Base-by-base conservation (phyloP, 2,797 vertebrate genomes). In the Rhadinocentrus ornatus region DNA sequence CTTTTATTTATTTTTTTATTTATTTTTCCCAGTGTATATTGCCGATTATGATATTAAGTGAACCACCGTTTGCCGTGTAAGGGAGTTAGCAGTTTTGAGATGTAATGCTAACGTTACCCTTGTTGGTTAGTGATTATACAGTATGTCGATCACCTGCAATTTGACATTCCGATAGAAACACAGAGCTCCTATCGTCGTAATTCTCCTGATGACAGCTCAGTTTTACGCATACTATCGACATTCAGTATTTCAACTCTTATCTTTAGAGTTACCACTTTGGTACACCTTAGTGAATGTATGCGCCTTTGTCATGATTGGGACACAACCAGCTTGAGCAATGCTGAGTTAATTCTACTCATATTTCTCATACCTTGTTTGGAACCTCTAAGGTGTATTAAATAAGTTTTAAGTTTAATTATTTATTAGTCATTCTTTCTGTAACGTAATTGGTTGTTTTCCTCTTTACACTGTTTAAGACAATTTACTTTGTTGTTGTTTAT, bases 41-140 rank as follows among this genome's bases (percentile, higher is more conserved):
- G n/a, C 46, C 56, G 62, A 34, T 48, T 16, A 13, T 15, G 57
- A 48, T 65, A 81, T 83, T 77, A 85, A 77, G 80, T 60, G 62
- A 77, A 67, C 46, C 66, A 57, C 64, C 35, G 20, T 69, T 41
- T 37, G 48, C 52, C 60, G 67, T 63, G 73, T 56, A 84, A 32
- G 70, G 66, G 44, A 86, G 64, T 78, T 73, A 66, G 62, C 81
- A 68, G 56, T 80, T 85, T 80, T 85, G 68, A 65, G 79, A 81
- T 76, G 16, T 53, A 58, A 24, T 3, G 56, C 32, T 68, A 63
- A 26, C 39, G 11, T 62, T 61, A 34, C 12, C 46, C 32, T 61
- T 55, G 48, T 44, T 56, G 9, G 35, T 68, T 31, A 54, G 9
- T 64, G 46, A 53, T 61, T 44, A 18, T 8, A 35, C 55, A 41